phyloP scores from a whole-genome alignment of 2,888 invertebrate genomes.

The Zygogramma bicolorata region DNA sequence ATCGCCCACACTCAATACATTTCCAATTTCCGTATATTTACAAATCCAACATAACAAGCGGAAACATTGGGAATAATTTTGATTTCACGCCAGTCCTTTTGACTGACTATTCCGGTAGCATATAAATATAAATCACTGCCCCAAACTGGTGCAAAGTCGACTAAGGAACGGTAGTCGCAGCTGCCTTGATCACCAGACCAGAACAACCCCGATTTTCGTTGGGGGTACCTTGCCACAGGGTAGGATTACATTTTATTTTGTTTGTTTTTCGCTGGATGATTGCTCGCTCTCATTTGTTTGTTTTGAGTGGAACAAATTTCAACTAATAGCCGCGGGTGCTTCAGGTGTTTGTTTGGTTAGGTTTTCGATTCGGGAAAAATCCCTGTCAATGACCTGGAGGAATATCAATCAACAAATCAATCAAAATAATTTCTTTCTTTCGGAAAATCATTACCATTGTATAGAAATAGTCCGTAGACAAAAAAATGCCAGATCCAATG shows the following conservation, averaged over 20 bases:
- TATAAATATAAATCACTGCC: slow-evolving; percentile 62
- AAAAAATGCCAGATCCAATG: too few species aligned
- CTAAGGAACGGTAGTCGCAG: slow-evolving; percentile 57
- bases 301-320: slow-evolving; percentile 28
- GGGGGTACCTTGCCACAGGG: slow-evolving; percentile 51
- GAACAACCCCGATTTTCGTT: slow-evolving; percentile 60
- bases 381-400: not conserved
- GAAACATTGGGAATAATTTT: slow-evolving; percentile 47
- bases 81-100: slow-evolving; percentile 51
- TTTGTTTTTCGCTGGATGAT: slow-evolving; percentile 26
- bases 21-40: slow-evolving; percentile 31
- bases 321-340: slow-evolving; percentile 29
- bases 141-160: slow-evolving; percentile 45
- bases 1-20: slow-evolving; percentile 14
- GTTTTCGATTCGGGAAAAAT: not conserved
- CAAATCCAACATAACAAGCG: slow-evolving; percentile 45
- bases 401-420: too few species aligned
- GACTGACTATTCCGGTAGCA: slow-evolving; percentile 21
- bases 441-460: too few species aligned
- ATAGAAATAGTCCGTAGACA: too few species aligned
- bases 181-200: slow-evolving; percentile 67
- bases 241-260: slow-evolving; percentile 47
- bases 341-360: slow-evolving; percentile 39
- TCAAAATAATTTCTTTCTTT: too few species aligned
- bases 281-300: slow-evolving; percentile 32